Percentiles rank a stretch among this genome's conserved stretches.
Conservation (phyloP, 30 jellyfish, hydroid and myxozoan genomes). For the Cassiopea andromeda region DNA sequence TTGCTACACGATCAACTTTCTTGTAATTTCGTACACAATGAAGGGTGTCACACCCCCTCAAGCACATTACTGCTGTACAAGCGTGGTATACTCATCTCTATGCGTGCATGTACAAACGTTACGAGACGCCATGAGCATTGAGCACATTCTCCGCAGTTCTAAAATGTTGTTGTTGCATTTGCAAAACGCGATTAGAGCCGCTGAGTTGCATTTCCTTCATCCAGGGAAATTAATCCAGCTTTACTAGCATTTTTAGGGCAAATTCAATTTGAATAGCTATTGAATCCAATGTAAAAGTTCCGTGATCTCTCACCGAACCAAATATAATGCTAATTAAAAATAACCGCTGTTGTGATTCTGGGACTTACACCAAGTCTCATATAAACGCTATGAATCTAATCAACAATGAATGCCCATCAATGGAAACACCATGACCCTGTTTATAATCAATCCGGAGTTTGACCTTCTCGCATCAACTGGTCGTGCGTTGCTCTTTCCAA, state of each 20-base stretch:
- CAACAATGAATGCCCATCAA: slow-evolving; percentile 69
- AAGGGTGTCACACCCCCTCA: no score
- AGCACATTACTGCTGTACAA: no score
- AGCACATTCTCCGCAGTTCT: background rate
- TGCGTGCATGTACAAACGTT: no score
- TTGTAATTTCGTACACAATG: no score
- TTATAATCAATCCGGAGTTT: slow-evolving; percentile 45
- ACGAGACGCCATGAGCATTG: background rate
- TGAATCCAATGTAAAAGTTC: background rate
- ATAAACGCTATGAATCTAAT: slow-evolving; percentile 30
- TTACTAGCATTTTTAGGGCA: no score
- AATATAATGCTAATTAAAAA: background rate
- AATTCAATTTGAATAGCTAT: no score
- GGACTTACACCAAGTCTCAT: background rate
- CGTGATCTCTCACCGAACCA: background rate
- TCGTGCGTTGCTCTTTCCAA: slow-evolving; percentile 48
- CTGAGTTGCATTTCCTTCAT: no score
- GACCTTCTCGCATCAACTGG: slow-evolving; percentile 76
- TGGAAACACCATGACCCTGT: slow-evolving; percentile 71
- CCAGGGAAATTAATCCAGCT: no score
- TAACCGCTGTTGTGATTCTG: background rate
- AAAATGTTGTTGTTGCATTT: no score
- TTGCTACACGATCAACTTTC: no score
- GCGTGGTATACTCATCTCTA: no score
- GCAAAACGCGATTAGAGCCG: no score